Conservation (phyloP, 2,888 invertebrate genomes). For the Lithophane socia region DNA sequence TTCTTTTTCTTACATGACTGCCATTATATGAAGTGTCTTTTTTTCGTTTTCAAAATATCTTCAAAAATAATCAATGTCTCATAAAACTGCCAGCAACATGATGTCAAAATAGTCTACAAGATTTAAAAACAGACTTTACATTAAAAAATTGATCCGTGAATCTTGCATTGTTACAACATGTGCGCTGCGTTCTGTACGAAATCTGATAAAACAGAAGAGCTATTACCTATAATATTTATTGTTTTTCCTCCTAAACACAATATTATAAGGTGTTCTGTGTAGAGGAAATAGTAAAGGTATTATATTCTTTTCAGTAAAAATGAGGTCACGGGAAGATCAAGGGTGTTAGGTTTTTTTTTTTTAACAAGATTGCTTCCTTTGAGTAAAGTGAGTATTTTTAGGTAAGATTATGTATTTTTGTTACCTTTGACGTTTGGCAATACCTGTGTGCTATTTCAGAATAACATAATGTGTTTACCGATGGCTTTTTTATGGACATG, state of each 20-base stretch:
- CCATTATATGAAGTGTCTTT: too few species aligned
- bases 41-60: too few species aligned
- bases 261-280: not conserved
- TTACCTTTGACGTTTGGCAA: not conserved
- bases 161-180: not conserved
- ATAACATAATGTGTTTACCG: too few species aligned
- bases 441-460: not conserved
- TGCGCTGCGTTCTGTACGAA: not conserved
- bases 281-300: conserved; percentile 10
- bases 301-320: conserved; percentile 6
- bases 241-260: conserved; percentile 4
- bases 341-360: conserved; percentile 3
- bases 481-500: too few species aligned
- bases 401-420: not conserved
- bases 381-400: not conserved
- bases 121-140: too few species aligned
- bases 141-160: not conserved
- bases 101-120: too few species aligned
- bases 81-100: too few species aligned
- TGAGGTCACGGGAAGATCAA: not conserved
- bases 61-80: too few species aligned
- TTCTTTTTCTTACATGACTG: too few species aligned
- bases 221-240: not conserved
- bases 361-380: not conserved
- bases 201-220: not conserved